Percentiles rank a stretch among this genome's conserved stretches.
These are phyloP conservation scores for Ptychodera flava DNA, from an alignment of 35 echinoderm and acorn worm genomes.

Conservation along the genomic window DNA sequence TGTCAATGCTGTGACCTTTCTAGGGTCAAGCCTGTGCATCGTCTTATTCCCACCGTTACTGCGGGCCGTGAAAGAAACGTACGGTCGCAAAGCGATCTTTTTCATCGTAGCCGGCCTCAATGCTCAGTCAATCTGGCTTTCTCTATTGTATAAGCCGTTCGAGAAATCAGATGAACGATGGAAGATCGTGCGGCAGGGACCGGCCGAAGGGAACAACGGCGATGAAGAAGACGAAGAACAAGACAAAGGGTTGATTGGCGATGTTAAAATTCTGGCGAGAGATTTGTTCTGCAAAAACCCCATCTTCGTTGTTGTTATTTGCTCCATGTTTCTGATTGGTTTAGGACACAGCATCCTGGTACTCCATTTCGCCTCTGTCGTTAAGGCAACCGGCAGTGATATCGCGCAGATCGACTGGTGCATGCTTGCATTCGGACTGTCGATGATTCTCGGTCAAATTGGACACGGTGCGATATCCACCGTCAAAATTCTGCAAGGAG, in stretches of 20 bases:
- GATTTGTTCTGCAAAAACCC: neutral
- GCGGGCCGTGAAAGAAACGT: neutral
- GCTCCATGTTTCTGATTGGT: neutral
- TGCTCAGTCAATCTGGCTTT: neutral
- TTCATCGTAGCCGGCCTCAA: neutral
- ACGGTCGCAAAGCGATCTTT: neutral
- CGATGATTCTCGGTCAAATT: neutral
- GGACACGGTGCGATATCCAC: neutral
- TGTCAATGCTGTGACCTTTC: neutral
- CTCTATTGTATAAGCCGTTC: neutral
- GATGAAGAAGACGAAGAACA: neutral
- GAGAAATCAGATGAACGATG: neutral
- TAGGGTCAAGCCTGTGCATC: neutral
- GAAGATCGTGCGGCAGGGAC: too few species aligned
- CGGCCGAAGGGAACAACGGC: neutral
- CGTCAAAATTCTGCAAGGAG: neutral
- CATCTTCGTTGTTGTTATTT: neutral
- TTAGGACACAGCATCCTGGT: neutral
- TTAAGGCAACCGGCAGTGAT: neutral
- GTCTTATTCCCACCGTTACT: neutral
- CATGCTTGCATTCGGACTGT: neutral
- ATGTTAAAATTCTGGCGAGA: neutral
- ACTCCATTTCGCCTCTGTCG: neutral
- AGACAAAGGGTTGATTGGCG: neutral
- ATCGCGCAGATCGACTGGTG: neutral